Base-by-base conservation (phyloP, 2,888 invertebrate species). In the Cryptus viduatorius region DNA sequence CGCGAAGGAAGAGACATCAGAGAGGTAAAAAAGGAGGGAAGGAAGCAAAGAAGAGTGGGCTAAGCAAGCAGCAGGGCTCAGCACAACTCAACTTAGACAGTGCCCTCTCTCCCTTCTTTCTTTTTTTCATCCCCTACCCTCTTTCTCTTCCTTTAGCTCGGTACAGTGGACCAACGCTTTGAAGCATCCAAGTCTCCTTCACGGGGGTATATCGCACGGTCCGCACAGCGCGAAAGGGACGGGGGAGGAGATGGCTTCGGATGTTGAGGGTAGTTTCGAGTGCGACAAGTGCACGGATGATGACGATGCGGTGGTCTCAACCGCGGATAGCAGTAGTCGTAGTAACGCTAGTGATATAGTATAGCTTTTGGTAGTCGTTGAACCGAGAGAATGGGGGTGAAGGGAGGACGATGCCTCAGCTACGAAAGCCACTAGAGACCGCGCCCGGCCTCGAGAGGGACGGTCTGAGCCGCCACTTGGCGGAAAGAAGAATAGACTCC, bases 401-500 rank as follows among this genome's bases (percentile, higher is more conserved):
- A 68, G 31, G 53, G 72, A 37, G 31, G 46, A 12, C 65, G 82
- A 72, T 72, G 83, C 50, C 68, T 67, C 71, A 42, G 77, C 82
- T 83, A 83, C 79, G 77, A 79, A 75, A 68, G 80, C 84, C 87
- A 87, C 89, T 87, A 88, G 85, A 87, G 88, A 87, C 85, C 81
- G 64, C 77, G 81, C 83, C 42, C 72, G 67, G 81, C 50, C 82
- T 89, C 82, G 84, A 90, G 87, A 86, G 85, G 77, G 53, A 77
- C 68, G 86, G 88, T 89, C 88, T 89, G 89, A 89, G 88, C 83
- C 85, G 84, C 86, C 86, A 89, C 90, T 90, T 86, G 82, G 80
- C 75, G 72, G 64, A 84, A 86, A 87, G 85, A 90, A 90, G 89
- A 90, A 89, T 90, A 87, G 88, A 83, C 75, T 76, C 83, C 83